Evolutionary conservation across 2,888 invertebrate species (phyloP), one percentile per base, ranked within the genome.

Genomic region (Dyspetes luteomarginatus): DNA sequence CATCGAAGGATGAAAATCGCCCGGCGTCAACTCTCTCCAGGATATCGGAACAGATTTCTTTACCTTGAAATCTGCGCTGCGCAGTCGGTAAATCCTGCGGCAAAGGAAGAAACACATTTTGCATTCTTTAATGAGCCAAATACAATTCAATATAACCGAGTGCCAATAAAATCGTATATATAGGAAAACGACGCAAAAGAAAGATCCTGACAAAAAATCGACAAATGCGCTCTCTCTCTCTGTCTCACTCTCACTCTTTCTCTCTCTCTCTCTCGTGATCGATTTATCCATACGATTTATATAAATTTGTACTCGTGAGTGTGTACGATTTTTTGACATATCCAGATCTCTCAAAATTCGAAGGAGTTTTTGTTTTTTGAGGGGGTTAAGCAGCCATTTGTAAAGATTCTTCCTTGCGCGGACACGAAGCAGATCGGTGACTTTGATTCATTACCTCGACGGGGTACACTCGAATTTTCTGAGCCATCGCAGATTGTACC

Each of bases 1-100:
- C 84, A 77, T 81, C 84, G 2, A 78, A 78, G 78, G 73, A 74
- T 78, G 43, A 69, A 67, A 79, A 79, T 81, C 67, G 50, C 48
- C 22, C 55, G 30, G 41, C 56, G n/a, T n/a, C n/a, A n/a, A 64
- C 75, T n/a, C 52, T 62, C 74, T 26, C 36, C 65, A 56, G n/a
- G 65, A 67, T 67, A 74, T 74, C 74, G 58, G 52, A 52, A 64
- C 77, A 79, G 78, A 74, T 82, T 76, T 78, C 78, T 78, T 78
- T 74, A 78, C 74, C 68, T 52, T 67, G 19, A 65, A 78, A 78
- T 65, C 82, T 82, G 79, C 79, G 81, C 36, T 71, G 52, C 55
- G 65, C 84, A 56, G 81, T 79, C 82, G 82, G 81, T 84, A 84
- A 84, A 55, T 45, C 17, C 52, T 45, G 41, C 26, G 36, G 45